These are phyloP conservation scores for Procavia capensis DNA, from an alignment of 2,113 vertebrate genomes.

Conservation along the genomic window DNA sequence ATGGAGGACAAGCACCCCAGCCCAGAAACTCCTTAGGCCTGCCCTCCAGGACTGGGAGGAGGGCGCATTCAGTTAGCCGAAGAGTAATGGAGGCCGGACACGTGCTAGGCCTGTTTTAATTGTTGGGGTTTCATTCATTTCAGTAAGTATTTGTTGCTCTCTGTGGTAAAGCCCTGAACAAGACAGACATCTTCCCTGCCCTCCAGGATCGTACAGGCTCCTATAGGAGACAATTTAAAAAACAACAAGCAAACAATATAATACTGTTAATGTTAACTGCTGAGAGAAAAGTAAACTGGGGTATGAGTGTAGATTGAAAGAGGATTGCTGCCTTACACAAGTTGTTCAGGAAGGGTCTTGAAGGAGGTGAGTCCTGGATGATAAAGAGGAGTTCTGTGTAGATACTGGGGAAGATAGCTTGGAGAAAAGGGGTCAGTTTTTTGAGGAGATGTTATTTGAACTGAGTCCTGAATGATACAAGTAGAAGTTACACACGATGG, in stretches of 20 bases:
- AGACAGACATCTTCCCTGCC: constrained; percentile 67
- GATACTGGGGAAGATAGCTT: not conserved
- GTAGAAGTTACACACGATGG: not conserved
- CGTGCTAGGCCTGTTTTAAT: constrained; percentile 66
- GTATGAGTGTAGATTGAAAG: constrained; percentile 22
- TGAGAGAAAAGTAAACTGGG: constrained; percentile 28
- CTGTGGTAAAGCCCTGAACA: constrained; percentile 54
- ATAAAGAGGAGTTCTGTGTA: not conserved
- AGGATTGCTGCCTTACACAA: constrained; percentile 3
- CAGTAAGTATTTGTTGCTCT: constrained; percentile 40
- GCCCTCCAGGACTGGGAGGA: constrained; percentile 59
- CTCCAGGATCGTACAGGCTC: constrained; percentile 60
- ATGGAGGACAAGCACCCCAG: constrained; percentile 63
- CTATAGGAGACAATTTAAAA: constrained; percentile 38
- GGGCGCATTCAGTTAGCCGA: constrained; percentile 47
- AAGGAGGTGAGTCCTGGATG: constrained; percentile 24
- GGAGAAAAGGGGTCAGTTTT: constrained; percentile 41
- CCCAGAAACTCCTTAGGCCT: constrained; percentile 57
- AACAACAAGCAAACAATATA: constrained; percentile 16
- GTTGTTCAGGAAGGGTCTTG: constrained; percentile 34
- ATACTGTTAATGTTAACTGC: constrained; percentile 51
- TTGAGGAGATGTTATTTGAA: constrained; percentile 15
- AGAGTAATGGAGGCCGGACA: constrained; percentile 60
- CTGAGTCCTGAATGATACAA: constrained; percentile 32
- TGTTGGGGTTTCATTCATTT: constrained; percentile 53